Evolutionary conservation across 1,140 invertebrate species (phyloP), one percentile per base, ranked within the genome.

Genomic region (Drosophila pallidifrons): DNA sequence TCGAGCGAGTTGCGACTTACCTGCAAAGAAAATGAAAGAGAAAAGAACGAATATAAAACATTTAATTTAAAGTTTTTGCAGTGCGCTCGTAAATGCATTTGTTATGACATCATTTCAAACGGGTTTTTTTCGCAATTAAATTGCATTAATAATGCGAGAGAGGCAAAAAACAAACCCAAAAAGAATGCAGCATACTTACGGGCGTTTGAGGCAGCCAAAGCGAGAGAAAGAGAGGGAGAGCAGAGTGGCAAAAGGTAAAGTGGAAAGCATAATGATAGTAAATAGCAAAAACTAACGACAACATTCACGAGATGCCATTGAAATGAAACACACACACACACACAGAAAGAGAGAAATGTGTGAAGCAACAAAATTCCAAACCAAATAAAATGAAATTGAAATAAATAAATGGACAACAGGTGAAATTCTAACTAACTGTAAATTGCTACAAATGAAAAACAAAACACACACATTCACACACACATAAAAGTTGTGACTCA

Each of bases 381-480:
- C 3, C 6, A 32, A n/a, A 51, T 11, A 65, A 59, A 65, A 49
- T 47, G 11, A 57, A 77, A 69, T 66, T 65, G 35, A 71, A 67
- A 51, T 41, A 58, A 65, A 65, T 64, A 57, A 73, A 68, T 49
- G 61, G 20, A 55, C 60, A 49, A 25, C 67, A 80, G 64, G 54
- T 68, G 6, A 43, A 46, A 58, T 61, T 7, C n/a, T 46, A 52
- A 68, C 60, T 45, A 74, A 77, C 63, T 60, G 51, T 54, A 64
- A 71, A 71, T 79, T 70, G 71, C 71, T 47, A 63, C 46, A 43
- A 46, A 25, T 25, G 20, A 69, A 74, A 49, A n/a, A 60, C 35
- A 32, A 54, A n/a, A 6, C 16, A 60, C 38, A 41, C 38, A 41
- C 38, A 13, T n/a, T n/a, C 25, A 63, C 25, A 67, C 32, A 73